These are phyloP conservation scores for Chloroclysta siterata DNA, from an alignment of 2,888 invertebrate species.

Conservation along the genomic window DNA sequence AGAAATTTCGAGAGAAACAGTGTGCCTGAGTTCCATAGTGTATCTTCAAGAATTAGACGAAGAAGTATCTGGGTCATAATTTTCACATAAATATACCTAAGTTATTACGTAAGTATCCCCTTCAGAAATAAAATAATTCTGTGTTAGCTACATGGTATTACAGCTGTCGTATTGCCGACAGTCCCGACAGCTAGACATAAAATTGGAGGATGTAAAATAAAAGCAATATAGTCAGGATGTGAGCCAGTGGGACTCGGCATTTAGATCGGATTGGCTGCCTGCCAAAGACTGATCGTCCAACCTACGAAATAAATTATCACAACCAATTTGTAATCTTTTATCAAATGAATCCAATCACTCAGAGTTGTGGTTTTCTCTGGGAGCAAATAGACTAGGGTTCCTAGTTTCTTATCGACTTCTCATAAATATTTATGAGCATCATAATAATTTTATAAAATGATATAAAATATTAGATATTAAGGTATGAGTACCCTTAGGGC, in stretches of 20 bases:
- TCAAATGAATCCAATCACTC: slow-evolving; percentile 47
- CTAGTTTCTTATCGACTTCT: no score
- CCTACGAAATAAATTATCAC: slow-evolving; percentile 55
- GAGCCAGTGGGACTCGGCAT: slow-evolving; percentile 40
- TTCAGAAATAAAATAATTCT: slow-evolving; percentile 15
- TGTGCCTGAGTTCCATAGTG: no score
- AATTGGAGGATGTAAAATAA: slow-evolving; percentile 26
- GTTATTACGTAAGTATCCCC: no score
- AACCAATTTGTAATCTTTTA: slow-evolving; percentile 49
- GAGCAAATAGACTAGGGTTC: background rate
- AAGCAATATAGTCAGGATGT: slow-evolving; percentile 39
- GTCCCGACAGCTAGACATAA: slow-evolving; percentile 32
- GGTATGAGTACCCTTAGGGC: no score
- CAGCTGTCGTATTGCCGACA: slow-evolving; percentile 22
- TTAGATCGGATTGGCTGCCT: slow-evolving; percentile 48
- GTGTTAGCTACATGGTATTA: background rate
- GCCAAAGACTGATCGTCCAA: slow-evolving; percentile 54
- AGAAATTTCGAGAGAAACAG: no score
- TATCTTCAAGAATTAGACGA: no score
- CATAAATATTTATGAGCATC: no score
- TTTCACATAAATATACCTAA: no score
- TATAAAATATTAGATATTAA: no score
- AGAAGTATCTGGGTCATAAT: no score
- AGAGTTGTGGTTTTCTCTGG: background rate
- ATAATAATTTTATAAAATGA: no score